These are phyloP conservation scores for Serinus canaria DNA, from an alignment of 2,113 vertebrate species.

Conservation along the genomic window DNA sequence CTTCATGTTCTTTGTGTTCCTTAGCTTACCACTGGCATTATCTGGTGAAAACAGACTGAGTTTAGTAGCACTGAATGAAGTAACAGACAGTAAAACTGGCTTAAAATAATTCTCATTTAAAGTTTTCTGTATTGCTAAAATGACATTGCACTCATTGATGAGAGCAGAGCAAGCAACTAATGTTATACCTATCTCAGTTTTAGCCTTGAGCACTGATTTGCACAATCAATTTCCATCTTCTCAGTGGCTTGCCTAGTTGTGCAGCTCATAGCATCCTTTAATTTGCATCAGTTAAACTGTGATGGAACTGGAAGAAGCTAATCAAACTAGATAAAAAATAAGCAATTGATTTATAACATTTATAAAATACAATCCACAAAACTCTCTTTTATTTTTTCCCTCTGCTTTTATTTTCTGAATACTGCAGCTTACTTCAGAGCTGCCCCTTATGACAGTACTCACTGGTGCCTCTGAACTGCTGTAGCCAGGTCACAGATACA, in stretches of 20 bases:
- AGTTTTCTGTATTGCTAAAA: not conserved
- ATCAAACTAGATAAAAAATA: not conserved
- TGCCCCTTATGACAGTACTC: not conserved
- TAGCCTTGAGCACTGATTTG: not conserved
- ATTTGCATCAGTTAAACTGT: not conserved
- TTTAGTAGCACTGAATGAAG: not conserved
- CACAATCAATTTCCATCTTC: not conserved
- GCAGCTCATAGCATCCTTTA: not conserved
- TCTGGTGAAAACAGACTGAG: not conserved
- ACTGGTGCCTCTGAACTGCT: not conserved
- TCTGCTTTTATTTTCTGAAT: not conserved
- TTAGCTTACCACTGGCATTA: not conserved
- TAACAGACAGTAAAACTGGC: not conserved
- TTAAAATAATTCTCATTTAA: not conserved
- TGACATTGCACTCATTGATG: not conserved
- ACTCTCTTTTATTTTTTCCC: not conserved
- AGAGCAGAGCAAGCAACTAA: not conserved
- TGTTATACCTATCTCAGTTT: fast-evolving
- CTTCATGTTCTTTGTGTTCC: not conserved
- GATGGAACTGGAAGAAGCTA: not conserved
- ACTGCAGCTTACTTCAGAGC: not conserved
- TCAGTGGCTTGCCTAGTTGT: not conserved
- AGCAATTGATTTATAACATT: not conserved
- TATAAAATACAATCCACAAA: not conserved
- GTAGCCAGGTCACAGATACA: not conserved